A percentile compares a stretch with the other conserved stretches of the same genome.
Conservation (phyloP, 2,888 invertebrate species). For the Lasioglossum pauxillum region DNA sequence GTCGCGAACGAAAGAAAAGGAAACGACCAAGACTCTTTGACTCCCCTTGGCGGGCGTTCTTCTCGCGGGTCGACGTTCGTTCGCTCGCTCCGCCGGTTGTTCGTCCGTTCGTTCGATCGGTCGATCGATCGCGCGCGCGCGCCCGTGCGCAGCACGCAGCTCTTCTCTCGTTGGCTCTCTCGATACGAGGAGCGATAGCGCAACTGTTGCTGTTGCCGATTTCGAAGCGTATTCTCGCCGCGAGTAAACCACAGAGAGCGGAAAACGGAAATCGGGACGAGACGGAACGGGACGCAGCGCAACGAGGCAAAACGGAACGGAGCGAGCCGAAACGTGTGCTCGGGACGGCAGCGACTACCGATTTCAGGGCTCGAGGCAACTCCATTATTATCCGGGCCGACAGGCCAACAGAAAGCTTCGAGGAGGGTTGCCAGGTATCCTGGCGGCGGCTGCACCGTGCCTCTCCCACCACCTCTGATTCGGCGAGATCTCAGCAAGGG, state of each 20-base stretch:
- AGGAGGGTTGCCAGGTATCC: conserved; percentile 71
- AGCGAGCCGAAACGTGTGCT: conserved; percentile 1
- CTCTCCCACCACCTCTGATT: conserved; percentile 69
- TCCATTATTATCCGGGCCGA: conserved; percentile 30
- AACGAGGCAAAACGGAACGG: background rate
- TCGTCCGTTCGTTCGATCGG: conserved; percentile 36
- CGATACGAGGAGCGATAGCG: conserved; percentile 30
- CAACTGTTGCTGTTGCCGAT: background rate
- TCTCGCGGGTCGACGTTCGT: conserved; percentile 56
- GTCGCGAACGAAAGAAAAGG: conserved; percentile 50
- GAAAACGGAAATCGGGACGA: background rate
- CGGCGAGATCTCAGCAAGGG: conserved; percentile 62
- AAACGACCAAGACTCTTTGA: conserved; percentile 44
- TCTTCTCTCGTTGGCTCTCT: conserved; percentile 23
- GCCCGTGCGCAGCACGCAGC: conserved; percentile 16
- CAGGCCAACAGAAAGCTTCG: conserved; percentile 29
- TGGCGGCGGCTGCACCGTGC: conserved; percentile 47
- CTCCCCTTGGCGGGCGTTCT: conserved; percentile 59
- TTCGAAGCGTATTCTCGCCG: background rate
- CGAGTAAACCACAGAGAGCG: background rate
- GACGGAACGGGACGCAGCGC: background rate
- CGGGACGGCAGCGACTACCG: conserved; percentile 15
- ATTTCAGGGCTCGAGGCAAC: conserved; percentile 36
- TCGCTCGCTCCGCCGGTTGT: conserved; percentile 39
- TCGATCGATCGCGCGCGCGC: conserved; percentile 48